Evolutionary conservation across 1,140 invertebrate species (phyloP).

Genomic region (Batillaria attramentaria): DNA sequence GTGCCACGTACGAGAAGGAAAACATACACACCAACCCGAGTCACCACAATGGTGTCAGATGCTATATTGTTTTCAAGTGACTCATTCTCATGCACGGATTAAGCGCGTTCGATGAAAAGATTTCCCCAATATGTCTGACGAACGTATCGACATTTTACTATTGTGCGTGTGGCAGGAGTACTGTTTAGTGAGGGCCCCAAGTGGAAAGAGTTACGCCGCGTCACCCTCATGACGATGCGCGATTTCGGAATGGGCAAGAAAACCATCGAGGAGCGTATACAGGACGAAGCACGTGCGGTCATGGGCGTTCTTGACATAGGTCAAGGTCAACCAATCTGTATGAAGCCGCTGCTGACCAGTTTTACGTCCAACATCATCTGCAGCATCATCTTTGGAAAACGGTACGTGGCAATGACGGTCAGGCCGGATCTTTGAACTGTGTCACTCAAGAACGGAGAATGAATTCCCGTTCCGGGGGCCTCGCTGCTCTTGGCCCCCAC

Average conservation of each 20-base stretch:
- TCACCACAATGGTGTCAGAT: no score
- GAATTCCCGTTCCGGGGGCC: no score
- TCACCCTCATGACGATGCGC: constrained; percentile 89
- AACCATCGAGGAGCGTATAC: constrained; percentile 54
- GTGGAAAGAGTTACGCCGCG: constrained; percentile 77
- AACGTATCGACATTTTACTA: background rate
- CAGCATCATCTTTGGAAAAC: constrained; percentile 58
- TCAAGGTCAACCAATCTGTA: constrained; percentile 38
- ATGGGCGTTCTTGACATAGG: constrained; percentile 37
- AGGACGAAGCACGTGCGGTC: constrained; percentile 52
- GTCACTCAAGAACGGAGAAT: no score
- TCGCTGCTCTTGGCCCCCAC: no score
- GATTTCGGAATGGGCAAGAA: constrained; percentile 82
- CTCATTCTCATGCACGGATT: no score
- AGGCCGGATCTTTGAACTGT: no score
- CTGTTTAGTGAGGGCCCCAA: constrained; percentile 33
- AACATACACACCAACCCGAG: no score
- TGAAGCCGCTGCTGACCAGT: constrained; percentile 49
- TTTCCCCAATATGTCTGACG: no score
- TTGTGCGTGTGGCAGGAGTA: constrained; percentile 25
- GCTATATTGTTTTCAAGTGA: no score
- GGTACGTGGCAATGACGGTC: constrained; percentile 38
- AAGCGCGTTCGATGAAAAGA: no score
- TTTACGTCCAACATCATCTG: constrained; percentile 60
- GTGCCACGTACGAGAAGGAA: no score